A percentile compares a stretch with the other conserved stretches of the same genome.
phyloP scores from a whole-genome alignment of 2,888 invertebrate species.

The Hesperia comma region DNA sequence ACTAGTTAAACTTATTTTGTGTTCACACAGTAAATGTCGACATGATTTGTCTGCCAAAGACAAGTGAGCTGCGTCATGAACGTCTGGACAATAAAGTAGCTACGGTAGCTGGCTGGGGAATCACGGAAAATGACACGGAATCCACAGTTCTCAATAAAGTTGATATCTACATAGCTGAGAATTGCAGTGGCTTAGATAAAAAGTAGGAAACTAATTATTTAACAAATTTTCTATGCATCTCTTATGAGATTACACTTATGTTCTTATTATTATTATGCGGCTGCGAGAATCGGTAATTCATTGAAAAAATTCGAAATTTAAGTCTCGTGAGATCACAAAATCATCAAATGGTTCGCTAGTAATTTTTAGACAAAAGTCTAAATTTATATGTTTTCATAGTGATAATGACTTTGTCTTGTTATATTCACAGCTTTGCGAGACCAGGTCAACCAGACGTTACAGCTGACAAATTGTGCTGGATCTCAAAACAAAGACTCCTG shows the following conservation, averaged over 20 bases:
- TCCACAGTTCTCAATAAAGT: constrained; percentile 31
- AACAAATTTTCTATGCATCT: too few species aligned
- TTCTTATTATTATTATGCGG: too few species aligned
- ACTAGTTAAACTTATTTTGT: constrained; percentile 3
- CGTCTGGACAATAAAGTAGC: constrained; percentile 23
- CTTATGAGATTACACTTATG: too few species aligned
- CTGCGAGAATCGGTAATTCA: too few species aligned
- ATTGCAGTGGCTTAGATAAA: constrained; percentile 13
- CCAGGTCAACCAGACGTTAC: constrained; percentile 8
- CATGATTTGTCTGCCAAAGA: constrained; percentile 40
- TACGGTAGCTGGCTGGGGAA: constrained; percentile 39
- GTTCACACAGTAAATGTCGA: constrained; percentile 39
- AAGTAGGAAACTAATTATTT: too few species aligned
- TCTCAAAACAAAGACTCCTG: constrained; percentile 82
- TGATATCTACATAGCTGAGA: constrained; percentile 11
- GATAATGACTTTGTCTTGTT: too few species aligned
- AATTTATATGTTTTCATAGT: too few species aligned
- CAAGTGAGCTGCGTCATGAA: constrained; percentile 9
- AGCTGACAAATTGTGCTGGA: constrained; percentile 57
- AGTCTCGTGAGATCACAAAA: too few species aligned
- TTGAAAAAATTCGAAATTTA: too few species aligned
- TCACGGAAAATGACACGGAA: constrained; percentile 24
- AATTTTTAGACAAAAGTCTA: too few species aligned
- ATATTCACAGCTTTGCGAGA: constrained; percentile 7
- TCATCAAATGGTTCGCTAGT: too few species aligned